Evolutionary conservation across 92 coral and sea anemone genomes (phyloP).

Genomic region (Pocillopora meandrina): DNA sequence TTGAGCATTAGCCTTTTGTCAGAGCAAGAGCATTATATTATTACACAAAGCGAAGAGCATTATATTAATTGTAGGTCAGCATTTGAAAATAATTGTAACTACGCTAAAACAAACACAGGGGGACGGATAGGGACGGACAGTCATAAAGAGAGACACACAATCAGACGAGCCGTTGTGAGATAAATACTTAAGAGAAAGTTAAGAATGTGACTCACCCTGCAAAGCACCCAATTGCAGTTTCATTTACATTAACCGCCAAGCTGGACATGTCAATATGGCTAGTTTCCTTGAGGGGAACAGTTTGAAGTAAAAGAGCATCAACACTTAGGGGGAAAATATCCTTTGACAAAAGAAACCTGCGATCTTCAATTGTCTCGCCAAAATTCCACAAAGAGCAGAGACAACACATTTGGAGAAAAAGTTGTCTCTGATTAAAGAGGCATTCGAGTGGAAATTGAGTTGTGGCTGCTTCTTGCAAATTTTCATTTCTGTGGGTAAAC

Average conservation of each 20-base stretch:
- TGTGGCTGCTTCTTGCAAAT: neutral
- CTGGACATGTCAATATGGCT: neutral
- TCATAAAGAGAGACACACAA: too few species aligned
- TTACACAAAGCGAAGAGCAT: too few species aligned
- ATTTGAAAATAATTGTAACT: too few species aligned
- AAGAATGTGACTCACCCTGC: slow-evolving; percentile 64
- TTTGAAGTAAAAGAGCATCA: slow-evolving; percentile 55
- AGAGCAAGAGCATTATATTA: too few species aligned
- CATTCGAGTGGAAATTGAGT: neutral
- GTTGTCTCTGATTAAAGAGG: slow-evolving; percentile 34
- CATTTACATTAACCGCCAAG: slow-evolving; percentile 49
- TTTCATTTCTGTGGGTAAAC: neutral
- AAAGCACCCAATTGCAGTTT: slow-evolving; percentile 74
- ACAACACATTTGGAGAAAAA: slow-evolving; percentile 56
- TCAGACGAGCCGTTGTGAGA: too few species aligned
- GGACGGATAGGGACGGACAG: too few species aligned
- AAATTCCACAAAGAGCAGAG: slow-evolving; percentile 78
- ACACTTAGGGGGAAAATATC: slow-evolving; percentile 57
- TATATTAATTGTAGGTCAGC: too few species aligned
- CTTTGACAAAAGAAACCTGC: slow-evolving; percentile 59
- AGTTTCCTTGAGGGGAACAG: slow-evolving; percentile 3
- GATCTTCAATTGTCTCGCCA: slow-evolving; percentile 71
- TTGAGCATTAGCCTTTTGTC: too few species aligned
- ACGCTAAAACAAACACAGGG: too few species aligned
- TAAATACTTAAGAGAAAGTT: too few species aligned